Evolutionary conservation across 2,888 invertebrate species (phyloP).

Genomic region (Allophyes oxyacanthae): DNA sequence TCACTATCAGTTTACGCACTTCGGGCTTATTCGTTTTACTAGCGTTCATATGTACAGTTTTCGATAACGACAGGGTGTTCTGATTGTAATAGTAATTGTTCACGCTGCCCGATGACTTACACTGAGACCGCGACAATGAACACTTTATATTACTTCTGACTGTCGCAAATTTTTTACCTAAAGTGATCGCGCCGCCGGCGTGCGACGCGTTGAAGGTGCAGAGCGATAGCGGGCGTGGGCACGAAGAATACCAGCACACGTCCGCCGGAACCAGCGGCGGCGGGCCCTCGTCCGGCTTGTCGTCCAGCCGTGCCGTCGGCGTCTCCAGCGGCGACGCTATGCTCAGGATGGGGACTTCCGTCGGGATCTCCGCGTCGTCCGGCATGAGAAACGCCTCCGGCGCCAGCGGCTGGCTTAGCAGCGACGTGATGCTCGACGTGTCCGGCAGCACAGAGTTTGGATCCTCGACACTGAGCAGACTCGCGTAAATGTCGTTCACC

Average conservation of each 20-base stretch:
- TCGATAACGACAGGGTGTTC: constrained; percentile 76
- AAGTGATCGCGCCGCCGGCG: constrained; percentile 88
- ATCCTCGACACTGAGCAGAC: constrained; percentile 77
- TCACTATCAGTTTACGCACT: constrained; percentile 86
- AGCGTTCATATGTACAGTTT: constrained; percentile 83
- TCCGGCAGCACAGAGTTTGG: constrained; percentile 76
- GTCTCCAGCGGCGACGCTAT: constrained; percentile 60
- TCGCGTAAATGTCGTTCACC: constrained; percentile 82
- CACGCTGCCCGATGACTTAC: constrained; percentile 72
- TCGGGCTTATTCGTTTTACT: constrained; percentile 84
- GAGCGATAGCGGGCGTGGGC: constrained; percentile 90
- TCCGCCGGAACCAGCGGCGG: constrained; percentile 74
- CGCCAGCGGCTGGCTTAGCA: constrained; percentile 76
- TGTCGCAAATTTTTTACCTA: constrained; percentile 86
- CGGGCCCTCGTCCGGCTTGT: constrained; percentile 64
- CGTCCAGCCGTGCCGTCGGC: constrained; percentile 57
- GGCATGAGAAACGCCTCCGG: constrained; percentile 73
- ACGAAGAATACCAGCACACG: constrained; percentile 86
- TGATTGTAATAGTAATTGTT: constrained; percentile 80
- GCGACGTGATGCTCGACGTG: constrained; percentile 76
- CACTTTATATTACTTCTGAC: constrained; percentile 86
- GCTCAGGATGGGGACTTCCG: constrained; percentile 69
- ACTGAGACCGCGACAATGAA: constrained; percentile 78
- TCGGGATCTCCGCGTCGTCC: constrained; percentile 71
- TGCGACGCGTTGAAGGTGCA: constrained; percentile 89